Evolutionary conservation across 2,888 invertebrate species (phyloP).

Genomic region (Sminthurides aquaticus): DNA sequence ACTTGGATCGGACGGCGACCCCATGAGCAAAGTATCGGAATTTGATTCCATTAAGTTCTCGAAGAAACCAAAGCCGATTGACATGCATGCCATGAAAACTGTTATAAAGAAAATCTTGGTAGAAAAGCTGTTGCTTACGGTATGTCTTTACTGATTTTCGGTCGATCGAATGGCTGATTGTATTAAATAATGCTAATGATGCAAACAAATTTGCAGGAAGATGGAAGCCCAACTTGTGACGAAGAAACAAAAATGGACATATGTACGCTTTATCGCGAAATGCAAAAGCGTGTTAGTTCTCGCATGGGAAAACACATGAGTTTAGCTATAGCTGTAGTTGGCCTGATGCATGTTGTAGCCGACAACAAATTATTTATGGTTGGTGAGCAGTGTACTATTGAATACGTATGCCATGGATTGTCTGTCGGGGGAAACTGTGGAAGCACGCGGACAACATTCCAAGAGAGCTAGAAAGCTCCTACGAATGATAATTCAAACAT

Average conservation of each 20-base stretch:
- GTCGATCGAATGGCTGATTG: neutral
- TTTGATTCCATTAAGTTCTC: conserved; percentile 34
- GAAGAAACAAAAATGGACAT: conserved; percentile 27
- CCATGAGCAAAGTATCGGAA: conserved; percentile 28
- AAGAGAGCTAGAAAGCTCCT: conserved; percentile 14
- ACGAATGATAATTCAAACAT: neutral
- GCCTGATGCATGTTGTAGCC: conserved; percentile 39
- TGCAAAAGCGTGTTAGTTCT: conserved; percentile 20
- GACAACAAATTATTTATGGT: conserved; percentile 35
- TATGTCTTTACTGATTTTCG: conserved; percentile 11
- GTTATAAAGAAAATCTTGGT: conserved; percentile 25
- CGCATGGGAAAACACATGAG: conserved; percentile 30
- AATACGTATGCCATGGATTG: conserved; percentile 23
- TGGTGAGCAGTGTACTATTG: conserved; percentile 14
- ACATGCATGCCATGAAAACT: conserved; percentile 34
- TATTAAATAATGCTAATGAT: no score
- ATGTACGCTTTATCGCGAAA: conserved; percentile 20
- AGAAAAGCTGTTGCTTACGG: conserved; percentile 19
- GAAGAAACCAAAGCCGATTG: conserved; percentile 38
- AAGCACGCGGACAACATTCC: conserved; percentile 34
- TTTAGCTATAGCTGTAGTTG: conserved; percentile 34
- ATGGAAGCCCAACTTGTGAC: conserved; percentile 22
- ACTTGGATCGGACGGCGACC: conserved; percentile 24
- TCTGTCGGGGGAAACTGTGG: conserved; percentile 34
- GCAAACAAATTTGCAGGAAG: conserved; percentile 24